Conservation (phyloP, 2,113 vertebrate genomes). For the Podarcis raffonei region DNA sequence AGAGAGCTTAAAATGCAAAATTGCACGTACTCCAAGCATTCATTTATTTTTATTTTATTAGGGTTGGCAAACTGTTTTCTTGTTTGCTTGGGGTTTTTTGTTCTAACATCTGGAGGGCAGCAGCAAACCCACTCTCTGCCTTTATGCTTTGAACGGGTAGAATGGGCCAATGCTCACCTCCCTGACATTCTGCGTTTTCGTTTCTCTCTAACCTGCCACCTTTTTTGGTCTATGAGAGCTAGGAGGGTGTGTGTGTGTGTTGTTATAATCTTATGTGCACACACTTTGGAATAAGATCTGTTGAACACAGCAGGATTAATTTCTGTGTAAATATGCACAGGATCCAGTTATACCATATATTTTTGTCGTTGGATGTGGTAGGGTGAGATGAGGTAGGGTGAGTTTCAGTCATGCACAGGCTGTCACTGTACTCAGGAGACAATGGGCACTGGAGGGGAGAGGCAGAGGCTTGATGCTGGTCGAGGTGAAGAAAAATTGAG, state of each 20-base stretch:
- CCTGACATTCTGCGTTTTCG: neutral
- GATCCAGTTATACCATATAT: neutral
- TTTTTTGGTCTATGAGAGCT: neutral
- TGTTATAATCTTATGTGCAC: neutral
- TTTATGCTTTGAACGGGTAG: neutral
- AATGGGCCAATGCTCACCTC: neutral
- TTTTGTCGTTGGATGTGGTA: neutral
- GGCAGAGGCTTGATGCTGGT: neutral
- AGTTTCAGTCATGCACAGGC: too few relatives aligned
- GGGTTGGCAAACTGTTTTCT: too few relatives aligned
- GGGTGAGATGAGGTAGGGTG: neutral
- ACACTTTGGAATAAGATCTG: neutral
- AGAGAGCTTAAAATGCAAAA: neutral
- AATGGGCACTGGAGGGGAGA: neutral
- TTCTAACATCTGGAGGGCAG: neutral
- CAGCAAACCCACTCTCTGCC: neutral
- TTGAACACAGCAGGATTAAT: neutral
- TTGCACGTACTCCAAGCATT: neutral
- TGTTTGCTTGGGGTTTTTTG: neutral
- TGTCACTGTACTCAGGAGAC: neutral
- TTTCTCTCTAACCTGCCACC: neutral
- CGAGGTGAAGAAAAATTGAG: neutral
- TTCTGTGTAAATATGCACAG: neutral
- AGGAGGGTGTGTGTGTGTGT: neutral
- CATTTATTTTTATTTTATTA: too few relatives aligned